Evolutionary conservation across 2,888 invertebrate genomes (phyloP).

Genomic region (Caenorhabditis drosophilae): DNA sequence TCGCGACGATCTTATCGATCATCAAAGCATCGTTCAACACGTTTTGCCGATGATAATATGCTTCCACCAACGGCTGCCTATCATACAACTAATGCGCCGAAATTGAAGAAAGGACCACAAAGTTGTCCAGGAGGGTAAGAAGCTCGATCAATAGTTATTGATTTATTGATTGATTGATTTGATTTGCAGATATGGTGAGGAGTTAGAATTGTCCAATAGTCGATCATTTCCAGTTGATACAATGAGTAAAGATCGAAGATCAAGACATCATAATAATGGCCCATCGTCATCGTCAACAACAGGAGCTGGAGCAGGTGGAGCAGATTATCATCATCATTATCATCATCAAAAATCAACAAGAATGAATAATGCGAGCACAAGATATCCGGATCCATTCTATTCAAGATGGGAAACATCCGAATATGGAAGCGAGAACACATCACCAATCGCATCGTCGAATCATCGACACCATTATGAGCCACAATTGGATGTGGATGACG

Average conservation of each 20-base stretch:
- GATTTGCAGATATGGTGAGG: conserved; percentile 26
- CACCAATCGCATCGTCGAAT: conserved; percentile 32
- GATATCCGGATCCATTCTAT: background rate
- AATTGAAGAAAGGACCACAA: conserved; percentile 35
- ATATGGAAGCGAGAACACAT: conserved; percentile 48
- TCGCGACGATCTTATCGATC: conserved; percentile 22
- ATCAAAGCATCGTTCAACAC: conserved; percentile 5
- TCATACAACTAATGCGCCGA: conserved; percentile 29
- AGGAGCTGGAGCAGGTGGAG: conserved; percentile 4
- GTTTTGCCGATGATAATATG: conserved; percentile 35
- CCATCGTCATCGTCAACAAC: background rate
- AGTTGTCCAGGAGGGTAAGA: conserved; percentile 49
- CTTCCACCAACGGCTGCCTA: conserved; percentile 42
- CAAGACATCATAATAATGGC: background rate
- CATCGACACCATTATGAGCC: conserved; percentile 14
- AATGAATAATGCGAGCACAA: background rate
- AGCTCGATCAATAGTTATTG: conserved; percentile 10
- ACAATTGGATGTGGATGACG: conserved; percentile 21
- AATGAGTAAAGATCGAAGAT: background rate
- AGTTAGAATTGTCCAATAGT: conserved; percentile 10
- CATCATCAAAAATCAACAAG: conserved; percentile 9
- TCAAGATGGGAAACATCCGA: conserved; percentile 42
- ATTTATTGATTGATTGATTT: conserved; percentile 9
- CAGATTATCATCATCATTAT: background rate
- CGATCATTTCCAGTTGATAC: conserved; percentile 15